phyloP scores from a whole-genome alignment of 1,140 invertebrate genomes.

The Lasioglossum albipes region DNA sequence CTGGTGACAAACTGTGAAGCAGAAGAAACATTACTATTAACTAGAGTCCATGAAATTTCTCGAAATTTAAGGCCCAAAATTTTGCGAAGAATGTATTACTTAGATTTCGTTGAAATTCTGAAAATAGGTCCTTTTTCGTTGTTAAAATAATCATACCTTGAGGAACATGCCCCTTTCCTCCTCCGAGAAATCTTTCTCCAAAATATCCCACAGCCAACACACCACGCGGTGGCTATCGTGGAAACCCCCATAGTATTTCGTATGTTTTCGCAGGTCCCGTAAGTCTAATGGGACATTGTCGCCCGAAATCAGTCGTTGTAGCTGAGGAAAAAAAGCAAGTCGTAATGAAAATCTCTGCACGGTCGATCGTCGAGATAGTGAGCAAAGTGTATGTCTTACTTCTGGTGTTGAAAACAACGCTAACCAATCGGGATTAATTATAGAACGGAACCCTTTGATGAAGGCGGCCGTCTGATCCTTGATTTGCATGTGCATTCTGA shows the following conservation, averaged over 20 bases:
- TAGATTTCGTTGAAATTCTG: no score
- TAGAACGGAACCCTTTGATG: slow-evolving; percentile 96
- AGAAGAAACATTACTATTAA: background rate
- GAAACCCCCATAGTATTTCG: slow-evolving; percentile 99
- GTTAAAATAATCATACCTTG: slow-evolving; percentile 82
- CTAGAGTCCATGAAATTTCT: no score
- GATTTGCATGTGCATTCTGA: slow-evolving; percentile 98
- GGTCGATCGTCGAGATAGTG: background rate
- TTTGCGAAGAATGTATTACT: no score
- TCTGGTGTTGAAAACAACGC: slow-evolving; percentile 98
- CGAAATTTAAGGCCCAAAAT: no score
- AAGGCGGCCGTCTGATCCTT: slow-evolving; percentile 98
- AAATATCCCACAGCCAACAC: slow-evolving; percentile 99
- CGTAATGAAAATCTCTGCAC: background rate
- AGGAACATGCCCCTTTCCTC: slow-evolving; percentile 96
- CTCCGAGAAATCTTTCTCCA: slow-evolving; percentile 96
- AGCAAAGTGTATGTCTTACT: slow-evolving; percentile 77
- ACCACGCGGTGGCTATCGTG: slow-evolving; percentile 99
- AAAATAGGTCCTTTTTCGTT: no score
- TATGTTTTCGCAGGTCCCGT: slow-evolving; percentile 93
- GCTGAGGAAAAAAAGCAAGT: slow-evolving; percentile 75
- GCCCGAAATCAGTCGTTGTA: slow-evolving; percentile 94
- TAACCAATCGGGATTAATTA: slow-evolving; percentile 97
- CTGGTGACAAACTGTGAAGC: slow-evolving; percentile 97
- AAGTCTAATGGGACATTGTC: slow-evolving; percentile 95